Evolutionary conservation across 2,797 vertebrate species (phyloP).

Genomic region (Periparus ater): DNA sequence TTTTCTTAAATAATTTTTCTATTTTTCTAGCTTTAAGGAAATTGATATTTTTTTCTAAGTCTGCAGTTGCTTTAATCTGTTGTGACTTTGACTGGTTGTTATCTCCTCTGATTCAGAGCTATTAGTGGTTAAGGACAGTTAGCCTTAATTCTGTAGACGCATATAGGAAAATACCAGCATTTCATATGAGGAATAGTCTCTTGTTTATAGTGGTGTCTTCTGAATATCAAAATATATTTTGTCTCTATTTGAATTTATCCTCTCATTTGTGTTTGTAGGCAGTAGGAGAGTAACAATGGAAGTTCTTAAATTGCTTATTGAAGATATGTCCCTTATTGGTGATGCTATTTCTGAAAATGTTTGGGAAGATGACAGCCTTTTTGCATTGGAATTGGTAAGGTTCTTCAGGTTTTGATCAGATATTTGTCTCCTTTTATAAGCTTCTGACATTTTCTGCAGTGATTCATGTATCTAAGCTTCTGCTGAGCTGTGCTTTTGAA

Average conservation of each 20-base stretch:
- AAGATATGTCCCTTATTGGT: conserved; percentile 82
- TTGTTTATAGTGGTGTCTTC: neutral
- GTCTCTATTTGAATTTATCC: neutral
- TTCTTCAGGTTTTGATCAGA: neutral
- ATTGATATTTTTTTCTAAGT: neutral
- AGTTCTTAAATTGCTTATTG: conserved; percentile 87
- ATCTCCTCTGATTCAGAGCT: neutral
- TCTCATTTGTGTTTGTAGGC: conserved; percentile 73
- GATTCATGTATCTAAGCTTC: neutral
- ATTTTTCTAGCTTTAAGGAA: neutral
- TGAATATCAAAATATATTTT: neutral
- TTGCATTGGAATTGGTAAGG: conserved; percentile 92
- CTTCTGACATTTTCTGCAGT: neutral
- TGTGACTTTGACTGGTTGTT: neutral
- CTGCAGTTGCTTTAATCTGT: neutral
- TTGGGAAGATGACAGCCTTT: conserved; percentile 93
- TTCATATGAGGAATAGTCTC: neutral
- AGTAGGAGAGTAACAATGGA: conserved; percentile 82
- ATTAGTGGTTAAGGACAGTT: neutral
- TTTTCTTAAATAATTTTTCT: neutral
- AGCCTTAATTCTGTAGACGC: neutral
- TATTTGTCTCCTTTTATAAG: neutral
- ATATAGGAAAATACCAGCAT: neutral
- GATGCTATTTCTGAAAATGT: conserved; percentile 88
- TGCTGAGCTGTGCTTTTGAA: neutral